Evolutionary conservation across 2,888 invertebrate genomes (phyloP).

Genomic region (Beris chalybata): DNA sequence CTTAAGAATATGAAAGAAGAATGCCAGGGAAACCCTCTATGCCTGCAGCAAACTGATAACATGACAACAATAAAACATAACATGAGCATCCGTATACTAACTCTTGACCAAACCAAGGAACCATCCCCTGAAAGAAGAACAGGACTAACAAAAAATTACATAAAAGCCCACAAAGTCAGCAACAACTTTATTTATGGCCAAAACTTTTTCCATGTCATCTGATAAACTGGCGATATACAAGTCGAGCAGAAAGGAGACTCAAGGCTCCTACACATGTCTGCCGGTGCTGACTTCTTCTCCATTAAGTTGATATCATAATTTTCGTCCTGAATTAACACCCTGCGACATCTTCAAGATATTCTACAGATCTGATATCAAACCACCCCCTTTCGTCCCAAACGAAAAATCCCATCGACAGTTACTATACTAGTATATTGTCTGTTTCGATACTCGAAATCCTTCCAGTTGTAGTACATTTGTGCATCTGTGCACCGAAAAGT

Average conservation of each 20-base stretch:
- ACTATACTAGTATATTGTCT: no score
- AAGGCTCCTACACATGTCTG: no score
- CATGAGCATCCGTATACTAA: constrained; percentile 19
- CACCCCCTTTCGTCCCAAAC: no score
- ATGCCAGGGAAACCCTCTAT: constrained; percentile 16
- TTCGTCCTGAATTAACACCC: no score
- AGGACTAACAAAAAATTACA: constrained; percentile 1
- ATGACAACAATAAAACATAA: constrained; percentile 32
- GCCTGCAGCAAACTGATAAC: constrained; percentile 32
- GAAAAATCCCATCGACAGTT: no score
- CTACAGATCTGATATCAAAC: no score
- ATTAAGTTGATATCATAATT: no score
- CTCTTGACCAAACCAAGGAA: constrained; percentile 15
- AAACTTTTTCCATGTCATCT: constrained; percentile 31
- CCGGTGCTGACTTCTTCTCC: no score
- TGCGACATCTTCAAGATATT: no score
- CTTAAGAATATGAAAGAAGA: background rate
- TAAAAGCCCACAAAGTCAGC: constrained; percentile 28
- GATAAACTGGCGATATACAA: constrained; percentile 7
- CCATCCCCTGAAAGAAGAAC: constrained; percentile 7
- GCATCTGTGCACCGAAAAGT: background rate
- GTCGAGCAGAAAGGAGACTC: no score
- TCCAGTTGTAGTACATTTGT: background rate
- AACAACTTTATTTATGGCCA: constrained; percentile 29
- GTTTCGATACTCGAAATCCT: no score